A percentile compares a stretch with the other conserved stretches of the same genome.
phyloP scores from a whole-genome alignment of 2,888 invertebrate species.

The Aporophyla nigra region DNA sequence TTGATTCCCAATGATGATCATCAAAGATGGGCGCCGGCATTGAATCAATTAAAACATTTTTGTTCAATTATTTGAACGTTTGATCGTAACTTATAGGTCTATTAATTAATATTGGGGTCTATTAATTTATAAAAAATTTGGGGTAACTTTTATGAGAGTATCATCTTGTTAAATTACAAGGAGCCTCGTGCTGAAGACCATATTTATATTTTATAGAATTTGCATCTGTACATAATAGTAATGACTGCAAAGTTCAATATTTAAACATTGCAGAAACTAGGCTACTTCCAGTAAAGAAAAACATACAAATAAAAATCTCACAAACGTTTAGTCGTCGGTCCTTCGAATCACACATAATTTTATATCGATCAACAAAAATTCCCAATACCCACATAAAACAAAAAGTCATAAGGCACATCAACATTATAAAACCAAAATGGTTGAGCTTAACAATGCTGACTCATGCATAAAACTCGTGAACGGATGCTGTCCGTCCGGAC shows the following conservation, averaged over 20 bases:
- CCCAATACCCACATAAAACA: background rate
- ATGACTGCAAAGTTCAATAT: no score
- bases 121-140: conserved; percentile 60
- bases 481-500: conserved; percentile 49
- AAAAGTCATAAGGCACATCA: conserved; percentile 32
- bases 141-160: conserved; percentile 27
- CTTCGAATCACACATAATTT: conserved; percentile 3
- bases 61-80: conserved; percentile 59
- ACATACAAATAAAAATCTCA: no score
- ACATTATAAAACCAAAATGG: conserved; percentile 31
- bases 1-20: conserved; percentile 49
- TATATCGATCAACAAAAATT: conserved; percentile 30
- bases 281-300: no score
- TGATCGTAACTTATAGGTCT: conserved; percentile 46
- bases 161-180: conserved; percentile 11
- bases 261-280: no score
- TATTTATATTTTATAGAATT: background rate
- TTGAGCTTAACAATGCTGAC: conserved; percentile 29
- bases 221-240: no score
- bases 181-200: background rate
- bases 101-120: conserved; percentile 51
- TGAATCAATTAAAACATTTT: conserved; percentile 61
- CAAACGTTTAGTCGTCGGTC: no score
- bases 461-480: conserved; percentile 42
- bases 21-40: conserved; percentile 61